phyloP scores from a whole-genome alignment of 2,888 invertebrate genomes.

The Callosobruchus maculatus region DNA sequence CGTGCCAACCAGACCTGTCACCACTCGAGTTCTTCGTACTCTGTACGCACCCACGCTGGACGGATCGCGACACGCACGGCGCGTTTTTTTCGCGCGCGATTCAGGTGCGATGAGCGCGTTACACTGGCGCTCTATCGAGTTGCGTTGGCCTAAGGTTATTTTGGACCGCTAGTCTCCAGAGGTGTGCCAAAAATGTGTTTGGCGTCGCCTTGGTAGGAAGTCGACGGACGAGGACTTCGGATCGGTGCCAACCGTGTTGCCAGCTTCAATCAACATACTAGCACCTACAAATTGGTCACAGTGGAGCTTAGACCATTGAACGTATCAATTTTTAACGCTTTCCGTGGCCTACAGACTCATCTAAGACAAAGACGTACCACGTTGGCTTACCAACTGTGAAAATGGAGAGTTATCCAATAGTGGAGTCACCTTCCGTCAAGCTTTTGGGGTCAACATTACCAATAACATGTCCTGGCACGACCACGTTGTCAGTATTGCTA shows the following conservation, averaged over 20 bases:
- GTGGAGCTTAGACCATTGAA: no score
- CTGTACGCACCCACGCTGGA: neutral
- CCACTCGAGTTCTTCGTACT: neutral
- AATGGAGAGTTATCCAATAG: no score
- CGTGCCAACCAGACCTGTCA: neutral
- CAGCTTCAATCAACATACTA: neutral
- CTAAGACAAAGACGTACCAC: no score
- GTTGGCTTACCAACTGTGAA: no score
- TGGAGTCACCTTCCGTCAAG: no score
- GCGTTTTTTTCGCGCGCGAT: neutral
- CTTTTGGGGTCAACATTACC: no score
- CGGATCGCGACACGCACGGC: neutral
- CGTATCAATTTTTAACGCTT: no score
- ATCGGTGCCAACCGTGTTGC: neutral
- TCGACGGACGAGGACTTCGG: neutral
- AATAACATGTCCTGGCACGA: no score
- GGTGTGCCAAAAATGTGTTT: neutral
- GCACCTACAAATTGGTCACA: no score
- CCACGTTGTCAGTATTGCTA: no score
- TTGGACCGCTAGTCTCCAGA: neutral
- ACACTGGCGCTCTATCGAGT: neutral
- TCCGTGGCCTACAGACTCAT: no score
- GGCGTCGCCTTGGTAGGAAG: neutral
- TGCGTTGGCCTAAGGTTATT: neutral
- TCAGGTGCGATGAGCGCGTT: neutral